These are phyloP conservation scores for Chloroclystis v-ata DNA, from an alignment of 2,888 invertebrate species.

Conservation along the genomic window DNA sequence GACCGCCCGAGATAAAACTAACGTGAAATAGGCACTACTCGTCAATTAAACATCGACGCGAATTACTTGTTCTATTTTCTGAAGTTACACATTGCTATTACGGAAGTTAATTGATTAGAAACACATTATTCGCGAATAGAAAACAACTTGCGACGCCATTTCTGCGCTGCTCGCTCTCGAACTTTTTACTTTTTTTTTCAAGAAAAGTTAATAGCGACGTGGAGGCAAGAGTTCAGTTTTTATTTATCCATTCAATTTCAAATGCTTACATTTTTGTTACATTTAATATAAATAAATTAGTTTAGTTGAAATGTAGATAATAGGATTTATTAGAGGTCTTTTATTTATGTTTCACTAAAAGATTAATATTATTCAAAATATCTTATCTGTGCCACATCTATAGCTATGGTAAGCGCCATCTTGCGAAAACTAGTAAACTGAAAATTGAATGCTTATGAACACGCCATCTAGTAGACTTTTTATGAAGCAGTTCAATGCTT, in stretches of 20 bases:
- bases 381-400: too few species aligned
- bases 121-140: slow-evolving; percentile 65
- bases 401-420: too few species aligned
- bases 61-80: slow-evolving; percentile 42
- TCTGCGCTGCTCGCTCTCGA: slow-evolving; percentile 53
- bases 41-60: slow-evolving; percentile 57
- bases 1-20: slow-evolving; percentile 52
- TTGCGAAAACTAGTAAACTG: too few species aligned
- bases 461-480: too few species aligned
- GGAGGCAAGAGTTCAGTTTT: slow-evolving; percentile 32
- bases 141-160: slow-evolving; percentile 78
- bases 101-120: slow-evolving; percentile 54
- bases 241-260: slow-evolving; percentile 35
- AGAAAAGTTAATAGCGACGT: slow-evolving; percentile 38
- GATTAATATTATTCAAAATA: too few species aligned
- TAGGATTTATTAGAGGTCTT: too few species aligned
- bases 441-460: too few species aligned
- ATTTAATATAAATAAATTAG: too few species aligned
- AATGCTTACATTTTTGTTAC: neutral
- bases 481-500: too few species aligned
- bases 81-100: slow-evolving; percentile 40
- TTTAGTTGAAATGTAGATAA: too few species aligned
- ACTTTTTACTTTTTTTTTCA: slow-evolving; percentile 41
- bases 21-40: slow-evolving; percentile 48
- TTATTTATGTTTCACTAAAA: too few species aligned